Evolutionary conservation across 2,888 invertebrate species (phyloP), one percentile per base, ranked within the genome.

Genomic region (Dinocampus coccinellae): DNA sequence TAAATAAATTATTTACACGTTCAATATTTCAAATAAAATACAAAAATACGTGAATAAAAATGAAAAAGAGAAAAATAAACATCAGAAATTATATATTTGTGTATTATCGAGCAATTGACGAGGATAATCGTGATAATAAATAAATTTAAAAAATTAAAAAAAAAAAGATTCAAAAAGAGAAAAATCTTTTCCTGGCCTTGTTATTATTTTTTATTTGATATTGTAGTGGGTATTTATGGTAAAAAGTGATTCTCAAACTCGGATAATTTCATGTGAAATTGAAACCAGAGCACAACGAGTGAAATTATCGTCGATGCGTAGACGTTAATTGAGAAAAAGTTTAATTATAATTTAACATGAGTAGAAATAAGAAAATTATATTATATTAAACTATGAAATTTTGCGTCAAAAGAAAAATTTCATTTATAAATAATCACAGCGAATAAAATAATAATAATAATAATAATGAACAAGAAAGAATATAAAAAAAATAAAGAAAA

Each of bases 311-410:
- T 68, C 55, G 26, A 70, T 63, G 73, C 63, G 68, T 76, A 71
- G 69, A 73, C 75, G 66, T 68, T 76, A 76, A 75, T 75, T 75
- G 72, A 68, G 66, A 74, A 70, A 74, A 65, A 11, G 68, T 69
- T n/a, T 73, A 74, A 76, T 76, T 74, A 64, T 70, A 68, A 73
- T 70, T 70, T 70, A 52, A 53, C 68, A 72, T 57, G 22, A 47
- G n/a, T 36, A 20, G 29, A 52, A 47, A 6, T 10, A 3, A 57
- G 2, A 57, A 24, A 29, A 29, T 29, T 29, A 47, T 47, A 6
- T 7, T 16, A 9, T 10, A 20, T n/a, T 10, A 34, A 33, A 13
- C 6, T 22, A 60, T 34, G 20, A 34, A 61, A 24, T 9, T 11
- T 20, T 36, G 20, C 4, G 4, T 33, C 3, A 34, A 34, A 26